Percentiles rank a stretch among this genome's conserved stretches.
Conservation (phyloP, 2,113 vertebrate genomes). For the Cavia aperea region DNA sequence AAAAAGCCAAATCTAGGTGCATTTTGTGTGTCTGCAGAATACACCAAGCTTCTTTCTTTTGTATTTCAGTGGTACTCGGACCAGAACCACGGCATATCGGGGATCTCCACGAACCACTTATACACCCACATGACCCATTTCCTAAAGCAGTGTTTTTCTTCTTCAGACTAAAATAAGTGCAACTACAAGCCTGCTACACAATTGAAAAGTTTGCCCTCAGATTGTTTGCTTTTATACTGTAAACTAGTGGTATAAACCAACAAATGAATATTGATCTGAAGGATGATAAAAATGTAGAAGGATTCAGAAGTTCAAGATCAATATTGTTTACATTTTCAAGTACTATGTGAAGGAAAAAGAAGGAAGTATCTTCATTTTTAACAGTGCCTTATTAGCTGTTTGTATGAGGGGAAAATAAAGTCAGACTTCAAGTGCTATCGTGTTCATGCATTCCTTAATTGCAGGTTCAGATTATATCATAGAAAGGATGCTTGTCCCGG, state of each 20-base stretch:
- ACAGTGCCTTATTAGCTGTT: conserved; percentile 54
- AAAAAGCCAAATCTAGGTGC: not conserved
- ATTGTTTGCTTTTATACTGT: conserved; percentile 13
- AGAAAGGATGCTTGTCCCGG: conserved; percentile 9
- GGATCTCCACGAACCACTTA: conserved; percentile 84
- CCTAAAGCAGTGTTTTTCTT: conserved; percentile 88
- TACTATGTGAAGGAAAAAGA: conserved; percentile 57
- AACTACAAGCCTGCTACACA: not conserved
- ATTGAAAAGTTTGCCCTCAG: conserved; percentile 12
- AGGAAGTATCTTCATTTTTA: not conserved
- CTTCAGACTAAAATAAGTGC: conserved; percentile 62
- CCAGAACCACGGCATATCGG: conserved; percentile 86
- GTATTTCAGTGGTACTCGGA: conserved; percentile 95
- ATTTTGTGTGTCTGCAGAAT: not conserved
- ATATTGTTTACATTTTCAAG: conserved; percentile 66
- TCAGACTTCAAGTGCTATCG: conserved; percentile 45
- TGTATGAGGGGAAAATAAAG: conserved; percentile 58
- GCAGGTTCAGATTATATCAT: not conserved
- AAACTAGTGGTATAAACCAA: conserved; percentile 43
- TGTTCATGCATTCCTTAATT: conserved; percentile 46
- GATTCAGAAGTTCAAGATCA: conserved; percentile 49
- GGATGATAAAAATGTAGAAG: conserved; percentile 26
- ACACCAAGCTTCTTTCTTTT: conserved; percentile 1
- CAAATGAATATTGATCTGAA: conserved; percentile 47
- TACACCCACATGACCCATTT: conserved; percentile 95